Evolutionary conservation across 1,140 invertebrate species (phyloP), one percentile per base, ranked within the genome.

Genomic region (Rhagoletis zephyria): DNA sequence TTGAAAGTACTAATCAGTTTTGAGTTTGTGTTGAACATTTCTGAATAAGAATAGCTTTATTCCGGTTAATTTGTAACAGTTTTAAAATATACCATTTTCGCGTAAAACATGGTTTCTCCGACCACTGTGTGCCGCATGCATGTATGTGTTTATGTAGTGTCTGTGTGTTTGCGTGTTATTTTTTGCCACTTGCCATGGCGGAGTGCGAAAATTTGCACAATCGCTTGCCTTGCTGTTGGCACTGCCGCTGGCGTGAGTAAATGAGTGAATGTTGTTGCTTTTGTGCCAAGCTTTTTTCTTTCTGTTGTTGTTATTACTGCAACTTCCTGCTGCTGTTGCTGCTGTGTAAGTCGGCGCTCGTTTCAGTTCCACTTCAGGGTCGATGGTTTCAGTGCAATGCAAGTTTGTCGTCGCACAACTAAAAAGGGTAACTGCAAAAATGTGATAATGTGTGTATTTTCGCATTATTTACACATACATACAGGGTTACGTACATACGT

Each of bases 141-240:
- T 7, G 6, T 67, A 19, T 67, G 64, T 63, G 61, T 56, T 10
- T 56, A 10, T 40, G 64, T 67, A 19, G 64, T 63, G 61, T 56
- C 51, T 56, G 51, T 40, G 64, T 67, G 64, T 40, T 67, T 67
- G 6, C 64, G 64, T 67, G 64, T 67, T 67, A 67, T 67, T 67
- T 67, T 67, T 67, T 19, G 30, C 19, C 64, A 67, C 64, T 67
- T 67, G 64, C n/a, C 64, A 67, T 67, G 64, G 64, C 64, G 16
- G 64, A n/a, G 64, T 67, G 64, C 64, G 64, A 67, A 67, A 67
- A 67, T 67, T 67, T 67, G 30, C 30, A 67, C 64, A 67, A 67
- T 67, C 64, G 6, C 16, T 40, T 67, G n/a, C 16, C n/a, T 19
- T 4, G 64, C 64, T 67, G 64, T 67, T 6, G 10, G 64, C 64